These are phyloP conservation scores for Myotis brandtii DNA, from an alignment of 2,113 vertebrate genomes.

Conservation along the genomic window DNA sequence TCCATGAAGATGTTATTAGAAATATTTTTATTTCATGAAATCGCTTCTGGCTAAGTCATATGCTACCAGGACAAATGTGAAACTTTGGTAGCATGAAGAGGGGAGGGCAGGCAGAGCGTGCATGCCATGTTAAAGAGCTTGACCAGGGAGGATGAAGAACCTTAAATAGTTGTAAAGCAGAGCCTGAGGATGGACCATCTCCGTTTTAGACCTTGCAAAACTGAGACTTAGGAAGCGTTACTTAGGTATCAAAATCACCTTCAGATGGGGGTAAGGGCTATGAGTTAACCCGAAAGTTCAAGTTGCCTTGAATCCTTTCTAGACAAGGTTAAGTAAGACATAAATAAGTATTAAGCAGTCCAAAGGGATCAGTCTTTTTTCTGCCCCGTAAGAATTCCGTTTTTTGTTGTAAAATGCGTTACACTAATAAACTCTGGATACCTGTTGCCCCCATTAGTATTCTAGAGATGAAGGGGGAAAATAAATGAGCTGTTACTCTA, in stretches of 20 bases:
- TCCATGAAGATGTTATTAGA: not conserved
- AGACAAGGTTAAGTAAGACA: not conserved
- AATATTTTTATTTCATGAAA: not conserved
- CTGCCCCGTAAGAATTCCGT: not conserved
- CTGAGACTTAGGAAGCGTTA: not conserved
- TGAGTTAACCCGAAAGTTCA: not conserved
- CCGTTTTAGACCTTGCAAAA: not conserved
- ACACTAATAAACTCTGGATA: not conserved
- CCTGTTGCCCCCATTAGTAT: constrained; percentile 39
- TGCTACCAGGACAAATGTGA: not conserved
- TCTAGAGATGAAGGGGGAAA: constrained; percentile 26
- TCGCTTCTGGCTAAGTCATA: not conserved
- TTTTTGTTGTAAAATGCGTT: constrained; percentile 37
- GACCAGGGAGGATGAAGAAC: accelerated
- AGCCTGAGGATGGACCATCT: not conserved
- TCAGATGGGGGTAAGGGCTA: not conserved
- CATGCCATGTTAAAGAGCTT: not conserved
- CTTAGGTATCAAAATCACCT: not conserved
- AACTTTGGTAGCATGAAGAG: not conserved
- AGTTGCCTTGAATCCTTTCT: not conserved
- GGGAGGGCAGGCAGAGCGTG: not conserved
- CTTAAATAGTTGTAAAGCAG: not conserved
- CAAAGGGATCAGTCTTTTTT: not conserved
- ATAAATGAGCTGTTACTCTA: constrained; percentile 65
- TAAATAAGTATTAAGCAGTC: not conserved